Evolutionary conservation across 2,888 invertebrate species (phyloP), one percentile per base, ranked within the genome.

Genomic region (Drosophila phalerata): DNA sequence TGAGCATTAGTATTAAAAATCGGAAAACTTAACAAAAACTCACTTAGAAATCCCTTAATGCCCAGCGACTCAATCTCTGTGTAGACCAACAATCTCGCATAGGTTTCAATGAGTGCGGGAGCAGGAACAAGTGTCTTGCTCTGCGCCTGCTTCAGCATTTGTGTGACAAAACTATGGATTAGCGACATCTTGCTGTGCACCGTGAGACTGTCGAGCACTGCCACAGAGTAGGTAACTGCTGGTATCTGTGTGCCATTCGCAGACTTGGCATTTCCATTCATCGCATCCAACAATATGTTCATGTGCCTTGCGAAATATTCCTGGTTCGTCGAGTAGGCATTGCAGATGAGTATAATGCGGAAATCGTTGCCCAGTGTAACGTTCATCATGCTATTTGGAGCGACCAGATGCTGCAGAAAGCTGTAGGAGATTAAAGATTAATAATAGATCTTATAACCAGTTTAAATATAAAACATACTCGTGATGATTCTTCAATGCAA

Each of bases 51-150:
- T 57, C 98, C 98, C 93, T 99, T 99, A 72, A 99, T 98, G 32
- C 99, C 98, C 53, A 99, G 94, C 15, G 98, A 97, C 92, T 99
- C 99, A 60, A 98, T 98, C 93, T 99, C 99, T 9, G 98, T 98
- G 90, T 99, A 99, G 0, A 98, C 98, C 56, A 99, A 93, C 15
- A 99, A 93, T 55, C 98, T 94, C 66, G 98, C 97, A 93, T 98
- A 99, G 0, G 98, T 99, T 93, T 99, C 98, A 0, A 99, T 97
- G 1, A 98, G 93, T 0, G 98, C 98, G 0, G 98, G 98, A 0
- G 98, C 96, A 0, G 97, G 96, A 90, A 97, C 94, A 58, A 96
- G 96, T 0, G 96, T 95, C 91, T 98, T 98, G 34, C 96, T 95
- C 90, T 97, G 97, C 0, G 98, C 97, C 81, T 97, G 94, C 90